Conservation (phyloP, 2,888 invertebrate species). For the Azorinus chamasolen region DNA sequence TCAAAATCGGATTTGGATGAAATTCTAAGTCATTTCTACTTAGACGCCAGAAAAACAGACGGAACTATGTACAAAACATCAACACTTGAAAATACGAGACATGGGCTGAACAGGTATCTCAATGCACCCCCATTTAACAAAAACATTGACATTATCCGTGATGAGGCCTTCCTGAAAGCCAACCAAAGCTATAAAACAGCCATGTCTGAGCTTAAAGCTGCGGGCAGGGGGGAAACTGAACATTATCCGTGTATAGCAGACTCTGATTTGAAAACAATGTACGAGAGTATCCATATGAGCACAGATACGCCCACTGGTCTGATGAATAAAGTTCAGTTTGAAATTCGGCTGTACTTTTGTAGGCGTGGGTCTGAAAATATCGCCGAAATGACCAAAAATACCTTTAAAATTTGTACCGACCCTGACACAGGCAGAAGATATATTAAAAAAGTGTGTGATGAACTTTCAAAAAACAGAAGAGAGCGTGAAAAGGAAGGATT, state of each 20-base stretch:
- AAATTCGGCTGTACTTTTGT: constrained; percentile 6
- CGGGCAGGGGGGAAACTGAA: constrained; percentile 1
- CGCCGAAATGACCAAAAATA: constrained; percentile 23
- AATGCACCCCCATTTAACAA: constrained; percentile 23
- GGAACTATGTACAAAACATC: constrained; percentile 26
- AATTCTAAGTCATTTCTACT: constrained; percentile 18
- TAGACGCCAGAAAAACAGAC: constrained; percentile 24
- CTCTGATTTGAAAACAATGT: constrained; percentile 7
- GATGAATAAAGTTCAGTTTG: constrained; percentile 2
- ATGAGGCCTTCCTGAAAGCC: constrained; percentile 9
- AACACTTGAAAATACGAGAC: constrained; percentile 10
- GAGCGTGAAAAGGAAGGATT: background rate
- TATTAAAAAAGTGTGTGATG: constrained; percentile 8
- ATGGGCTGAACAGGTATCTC: constrained; percentile 16
- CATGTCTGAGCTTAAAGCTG: constrained; percentile 11
- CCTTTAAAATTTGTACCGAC: constrained; percentile 1
- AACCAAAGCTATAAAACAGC: constrained; percentile 22
- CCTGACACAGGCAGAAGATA: constrained; percentile 6
- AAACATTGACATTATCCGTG: constrained; percentile 11
- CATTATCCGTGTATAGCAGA: constrained; percentile 9
- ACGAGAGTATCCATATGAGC: constrained; percentile 6
- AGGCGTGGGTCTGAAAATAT: constrained; percentile 22
- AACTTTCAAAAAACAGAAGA: constrained; percentile 5
- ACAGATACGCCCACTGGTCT: constrained; percentile 11
- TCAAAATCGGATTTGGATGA: background rate